Evolutionary conservation across 2,888 invertebrate species (phyloP).

Genomic region (Heliconius cydno): DNA sequence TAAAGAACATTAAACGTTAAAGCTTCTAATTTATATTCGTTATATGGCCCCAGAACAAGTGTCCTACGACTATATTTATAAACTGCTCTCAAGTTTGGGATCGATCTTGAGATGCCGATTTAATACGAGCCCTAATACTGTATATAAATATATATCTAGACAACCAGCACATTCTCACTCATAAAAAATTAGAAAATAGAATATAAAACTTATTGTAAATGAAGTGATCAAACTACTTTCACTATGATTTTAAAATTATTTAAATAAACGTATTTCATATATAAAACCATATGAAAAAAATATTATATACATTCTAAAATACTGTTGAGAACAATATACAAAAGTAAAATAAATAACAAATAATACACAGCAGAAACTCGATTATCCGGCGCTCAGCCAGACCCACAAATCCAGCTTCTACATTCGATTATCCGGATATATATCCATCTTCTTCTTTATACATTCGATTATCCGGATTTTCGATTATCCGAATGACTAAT

Average conservation of each 20-base stretch:
- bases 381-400: no score
- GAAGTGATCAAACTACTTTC: slow-evolving; percentile 2
- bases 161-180: neutral
- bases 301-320: neutral
- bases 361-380: no score
- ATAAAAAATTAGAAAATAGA: slow-evolving; percentile 2
- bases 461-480: no score
- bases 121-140: no score
- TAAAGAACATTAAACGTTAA: neutral
- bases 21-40: slow-evolving; percentile 1
- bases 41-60: neutral
- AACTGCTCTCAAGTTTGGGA: no score
- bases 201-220: neutral
- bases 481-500: no score
- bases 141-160: no score
- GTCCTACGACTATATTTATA: no score
- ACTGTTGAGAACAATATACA: neutral
- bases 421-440: no score
- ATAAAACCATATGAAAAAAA: neutral
- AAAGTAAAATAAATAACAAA: neutral
- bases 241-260: neutral
- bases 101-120: no score
- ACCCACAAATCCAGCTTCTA: no score
- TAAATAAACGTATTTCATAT: neutral
- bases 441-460: no score